Percentiles rank a stretch among this genome's conserved stretches.
phyloP scores from a whole-genome alignment of 2,797 vertebrate genomes.

The Malurus leucopterus region DNA sequence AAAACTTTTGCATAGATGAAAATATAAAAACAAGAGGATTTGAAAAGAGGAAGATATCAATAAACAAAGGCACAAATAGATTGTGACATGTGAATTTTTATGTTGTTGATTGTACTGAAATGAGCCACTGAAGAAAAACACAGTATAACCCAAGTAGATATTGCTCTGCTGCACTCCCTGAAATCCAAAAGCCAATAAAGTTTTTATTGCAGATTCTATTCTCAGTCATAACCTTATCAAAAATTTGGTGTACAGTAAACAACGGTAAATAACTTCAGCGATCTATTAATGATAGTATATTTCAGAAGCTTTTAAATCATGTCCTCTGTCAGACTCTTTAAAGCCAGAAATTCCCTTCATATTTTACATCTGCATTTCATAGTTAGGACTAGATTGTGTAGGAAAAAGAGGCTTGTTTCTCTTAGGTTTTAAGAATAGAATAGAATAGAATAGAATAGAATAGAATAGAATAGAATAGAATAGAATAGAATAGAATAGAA shows the following conservation, averaged over 20 bases:
- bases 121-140: background rate
- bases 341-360: background rate
- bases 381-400: background rate
- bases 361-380: background rate
- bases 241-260: background rate
- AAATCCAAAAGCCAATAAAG: background rate
- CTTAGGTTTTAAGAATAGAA: background rate
- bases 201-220: background rate
- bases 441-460: background rate
- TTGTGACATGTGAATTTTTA: background rate
- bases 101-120: background rate
- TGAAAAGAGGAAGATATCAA: background rate
- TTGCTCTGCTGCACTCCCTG: background rate
- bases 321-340: background rate
- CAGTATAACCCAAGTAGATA: background rate
- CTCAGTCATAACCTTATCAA: background rate
- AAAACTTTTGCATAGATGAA: background rate
- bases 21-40: background rate
- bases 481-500: background rate
- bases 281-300: background rate
- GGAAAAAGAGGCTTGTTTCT: background rate
- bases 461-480: background rate
- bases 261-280: background rate
- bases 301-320: constrained; percentile 10
- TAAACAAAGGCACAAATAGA: background rate